Conservation (phyloP, 2,113 vertebrate species). For the Myiozetetes cayanensis region DNA sequence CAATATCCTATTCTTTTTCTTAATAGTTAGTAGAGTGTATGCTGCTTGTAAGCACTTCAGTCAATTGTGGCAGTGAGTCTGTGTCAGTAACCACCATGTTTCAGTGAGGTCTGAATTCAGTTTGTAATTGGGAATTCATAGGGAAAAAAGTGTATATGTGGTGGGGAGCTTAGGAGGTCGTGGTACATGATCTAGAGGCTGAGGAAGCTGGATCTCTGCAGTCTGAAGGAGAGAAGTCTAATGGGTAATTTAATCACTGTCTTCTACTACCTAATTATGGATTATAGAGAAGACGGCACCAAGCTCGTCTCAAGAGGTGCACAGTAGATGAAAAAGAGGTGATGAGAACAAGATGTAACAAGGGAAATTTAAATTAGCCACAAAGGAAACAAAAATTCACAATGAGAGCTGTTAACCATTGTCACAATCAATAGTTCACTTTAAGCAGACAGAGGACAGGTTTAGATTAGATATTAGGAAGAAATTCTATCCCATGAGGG, state of each 20-base stretch:
- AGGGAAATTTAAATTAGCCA: neutral
- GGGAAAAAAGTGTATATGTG: neutral
- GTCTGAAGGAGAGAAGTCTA: neutral
- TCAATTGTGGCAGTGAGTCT: neutral
- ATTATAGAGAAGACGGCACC: neutral
- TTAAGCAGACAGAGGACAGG: neutral
- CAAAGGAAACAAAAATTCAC: neutral
- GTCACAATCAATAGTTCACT: neutral
- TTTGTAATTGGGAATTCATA: neutral
- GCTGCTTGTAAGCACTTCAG: neutral
- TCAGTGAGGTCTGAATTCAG: neutral
- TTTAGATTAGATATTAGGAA: neutral
- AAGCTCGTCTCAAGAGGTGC: neutral
- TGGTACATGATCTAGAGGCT: neutral
- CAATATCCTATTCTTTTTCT: neutral
- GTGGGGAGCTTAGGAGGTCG: rapidly evolving
- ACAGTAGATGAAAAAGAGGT: neutral
- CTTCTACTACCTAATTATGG: neutral
- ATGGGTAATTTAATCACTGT: neutral
- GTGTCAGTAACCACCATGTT: neutral
- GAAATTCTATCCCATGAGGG: neutral
- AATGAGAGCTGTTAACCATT: neutral
- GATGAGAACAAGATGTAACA: neutral
- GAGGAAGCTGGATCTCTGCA: neutral
- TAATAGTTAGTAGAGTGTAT: neutral